Evolutionary conservation across 30 jellyfish, hydroid and myxozoan species (phyloP), one percentile per base, ranked within the genome.

Genomic region (Clytia hemisphaerica): DNA sequence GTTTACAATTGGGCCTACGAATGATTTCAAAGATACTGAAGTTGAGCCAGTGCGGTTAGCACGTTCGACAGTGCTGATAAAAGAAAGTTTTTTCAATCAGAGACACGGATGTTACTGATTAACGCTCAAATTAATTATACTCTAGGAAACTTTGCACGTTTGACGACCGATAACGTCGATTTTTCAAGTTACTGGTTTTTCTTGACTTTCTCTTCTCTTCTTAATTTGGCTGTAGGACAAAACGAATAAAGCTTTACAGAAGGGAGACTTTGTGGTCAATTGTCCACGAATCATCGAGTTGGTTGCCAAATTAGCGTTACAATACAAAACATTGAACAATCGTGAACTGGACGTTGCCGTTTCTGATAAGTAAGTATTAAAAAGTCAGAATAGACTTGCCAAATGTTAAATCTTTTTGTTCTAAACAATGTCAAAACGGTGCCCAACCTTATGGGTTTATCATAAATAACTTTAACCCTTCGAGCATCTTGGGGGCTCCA

Each of bases 261-360:
- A 88, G 62, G 97, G 97, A 37, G 97, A 88, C 24, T 75, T 88
- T 21, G 64, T 88, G 66, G 58, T 88, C 16, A 61, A 76, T 58
- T 73, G 90, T 57, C 73, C 81, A 2, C 84, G 75, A 33, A 76
- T 88, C 72, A 79, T 79, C 33, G 97, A 88, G 71, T 79, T 88
- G 28, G 94, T 64, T 35, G 80, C 97, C 10, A 79, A 79, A 69
- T 45, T 83, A 21, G 34, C 92, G 22, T 45, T 88, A 19, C 82
- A 77, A 14, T 67, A 71, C 66, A 67, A 80, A 48, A 45, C 48
- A 36, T 67, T 64, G 35, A 44, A 36, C 2, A 44, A 79, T 49
- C 70, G 57, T 27, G 59, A 38, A 6, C 36, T 88, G 26, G 61
- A 70, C 6, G 93, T 88, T 21, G 84, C 37, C 47, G 73, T 88